Base-by-base conservation (phyloP, 2,797 vertebrate genomes). In the Onychomys torridus region DNA sequence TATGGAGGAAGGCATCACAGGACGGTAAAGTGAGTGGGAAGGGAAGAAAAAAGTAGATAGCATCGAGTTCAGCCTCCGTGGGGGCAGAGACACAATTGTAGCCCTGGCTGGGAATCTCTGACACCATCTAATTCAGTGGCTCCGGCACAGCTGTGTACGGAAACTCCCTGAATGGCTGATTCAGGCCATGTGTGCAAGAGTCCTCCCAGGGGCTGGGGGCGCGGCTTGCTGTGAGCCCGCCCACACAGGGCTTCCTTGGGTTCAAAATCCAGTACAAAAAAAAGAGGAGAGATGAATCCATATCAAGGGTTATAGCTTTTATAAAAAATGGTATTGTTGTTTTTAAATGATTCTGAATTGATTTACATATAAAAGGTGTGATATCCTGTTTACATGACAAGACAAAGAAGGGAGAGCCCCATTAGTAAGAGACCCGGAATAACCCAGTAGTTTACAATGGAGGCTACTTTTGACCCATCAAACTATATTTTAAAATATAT, bases 311-410 rank as follows among this genome's bases (percentile, higher is more conserved):
- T 61, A 43, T 73, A 71, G 61, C 73, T 73, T 84, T 23, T 34
- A 29, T 32, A 91, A 95, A 93, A 89, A n/a, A 73, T 85, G 59
- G 6, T 89, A 91, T 34, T 49, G 29, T 87, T 19, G 21, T 21
- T 88, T 94, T 86, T 67, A 91, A 96, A 87, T 78, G 67, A 59
- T 78, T 71, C 21, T 79, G 63, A 90, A 89, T 0, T 71, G 25
- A 89, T 82, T 94, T 69, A 73, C 61, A 96, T 84, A 77, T n/a
- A 59, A 93, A 96, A 89, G 37, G 1, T 57, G 67, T 17, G 8
- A 13, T 52, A 83, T 3, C 52, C 63, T 40, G 12, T 59, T 90
- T 61, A 12, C 73, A 93, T 92, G 34, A 46, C 87, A 95, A 94
- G 73, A 88, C n/a, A 79, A 95, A 95, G 71, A 65, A 75, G 9